These are phyloP conservation scores for Ctenopoma multispine DNA, from an alignment of 2,797 vertebrate species.

Conservation along the genomic window DNA sequence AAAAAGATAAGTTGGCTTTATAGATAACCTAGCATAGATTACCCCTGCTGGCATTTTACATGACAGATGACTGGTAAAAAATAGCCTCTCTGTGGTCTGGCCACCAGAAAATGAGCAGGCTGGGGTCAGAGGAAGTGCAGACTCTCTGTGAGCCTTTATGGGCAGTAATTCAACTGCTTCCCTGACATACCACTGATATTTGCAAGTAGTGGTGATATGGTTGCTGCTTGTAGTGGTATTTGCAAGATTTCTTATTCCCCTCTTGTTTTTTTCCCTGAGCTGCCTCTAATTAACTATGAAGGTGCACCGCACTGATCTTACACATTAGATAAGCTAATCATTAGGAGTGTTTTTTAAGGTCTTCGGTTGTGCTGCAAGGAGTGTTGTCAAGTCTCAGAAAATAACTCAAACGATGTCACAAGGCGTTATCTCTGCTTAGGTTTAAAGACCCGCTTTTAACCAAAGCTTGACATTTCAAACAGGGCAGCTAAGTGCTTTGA, in stretches of 20 bases:
- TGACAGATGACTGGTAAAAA: slow-evolving; percentile 73
- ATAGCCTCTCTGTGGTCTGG: slow-evolving; percentile 64
- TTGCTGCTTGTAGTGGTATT: slow-evolving; percentile 5
- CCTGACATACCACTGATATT: slow-evolving; percentile 43
- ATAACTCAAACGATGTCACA: slow-evolving; percentile 2
- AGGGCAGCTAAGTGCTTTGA: background rate
- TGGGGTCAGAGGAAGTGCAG: slow-evolving; percentile 74
- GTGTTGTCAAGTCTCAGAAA: slow-evolving; percentile 8
- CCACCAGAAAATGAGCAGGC: slow-evolving; percentile 64
- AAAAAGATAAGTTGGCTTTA: slow-evolving; percentile 75
- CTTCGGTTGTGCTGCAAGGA: background rate
- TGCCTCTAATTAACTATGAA: slow-evolving; percentile 18
- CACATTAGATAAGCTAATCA: background rate
- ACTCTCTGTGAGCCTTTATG: slow-evolving; percentile 63
- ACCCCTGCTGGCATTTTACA: slow-evolving; percentile 67
- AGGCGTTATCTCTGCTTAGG: background rate
- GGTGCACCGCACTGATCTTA: background rate
- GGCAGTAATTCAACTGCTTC: slow-evolving; percentile 58
- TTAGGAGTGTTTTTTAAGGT: background rate
- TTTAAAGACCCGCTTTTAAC: background rate
- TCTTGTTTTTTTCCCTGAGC: background rate
- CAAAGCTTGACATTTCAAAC: background rate
- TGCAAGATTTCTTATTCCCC: background rate
- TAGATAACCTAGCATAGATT: slow-evolving; percentile 76
- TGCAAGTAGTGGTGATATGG: slow-evolving; percentile 1